Conservation (phyloP, 2,888 invertebrate species). For the Yponomeuta cagnagella region DNA sequence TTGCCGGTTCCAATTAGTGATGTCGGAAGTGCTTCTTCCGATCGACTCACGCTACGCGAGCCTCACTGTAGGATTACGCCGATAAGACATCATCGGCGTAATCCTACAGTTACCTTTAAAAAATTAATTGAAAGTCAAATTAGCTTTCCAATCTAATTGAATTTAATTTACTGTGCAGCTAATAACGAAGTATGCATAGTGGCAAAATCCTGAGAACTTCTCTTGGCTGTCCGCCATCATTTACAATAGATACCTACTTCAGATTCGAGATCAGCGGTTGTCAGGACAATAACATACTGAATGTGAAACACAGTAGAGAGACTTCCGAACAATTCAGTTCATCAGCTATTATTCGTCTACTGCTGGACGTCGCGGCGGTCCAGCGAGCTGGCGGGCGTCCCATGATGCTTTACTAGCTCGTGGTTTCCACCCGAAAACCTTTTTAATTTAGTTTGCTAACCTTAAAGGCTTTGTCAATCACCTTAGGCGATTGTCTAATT, state of each 20-base stretch:
- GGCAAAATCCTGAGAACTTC: not conserved
- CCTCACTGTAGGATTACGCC: conserved; percentile 19
- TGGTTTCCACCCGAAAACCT: too few relatives aligned
- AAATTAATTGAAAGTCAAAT: conserved; percentile 27
- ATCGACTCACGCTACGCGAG: conserved; percentile 4
- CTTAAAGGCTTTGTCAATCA: too few relatives aligned
- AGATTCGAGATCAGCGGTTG: too few relatives aligned
- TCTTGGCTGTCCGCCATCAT: not conserved
- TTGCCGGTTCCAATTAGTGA: conserved; percentile 36
- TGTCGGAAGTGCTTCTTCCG: conserved; percentile 40
- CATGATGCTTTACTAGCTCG: too few relatives aligned
- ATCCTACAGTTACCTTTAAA: conserved; percentile 14
- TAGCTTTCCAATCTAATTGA: conserved; percentile 5
- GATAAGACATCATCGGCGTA: conserved; percentile 7
- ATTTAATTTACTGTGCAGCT: not conserved
- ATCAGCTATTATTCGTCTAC: too few relatives aligned
- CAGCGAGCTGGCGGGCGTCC: too few relatives aligned
- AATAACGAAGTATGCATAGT: not conserved
- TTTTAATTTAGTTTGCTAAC: too few relatives aligned
- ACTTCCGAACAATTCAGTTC: too few relatives aligned
- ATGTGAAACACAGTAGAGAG: too few relatives aligned
- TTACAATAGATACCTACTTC: not conserved
- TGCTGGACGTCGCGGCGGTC: too few relatives aligned
- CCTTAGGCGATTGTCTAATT: too few relatives aligned
- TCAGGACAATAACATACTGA: too few relatives aligned